These are phyloP conservation scores for Phenacoccus solenopsis DNA, from an alignment of 1,140 invertebrate species.

Conservation along the genomic window DNA sequence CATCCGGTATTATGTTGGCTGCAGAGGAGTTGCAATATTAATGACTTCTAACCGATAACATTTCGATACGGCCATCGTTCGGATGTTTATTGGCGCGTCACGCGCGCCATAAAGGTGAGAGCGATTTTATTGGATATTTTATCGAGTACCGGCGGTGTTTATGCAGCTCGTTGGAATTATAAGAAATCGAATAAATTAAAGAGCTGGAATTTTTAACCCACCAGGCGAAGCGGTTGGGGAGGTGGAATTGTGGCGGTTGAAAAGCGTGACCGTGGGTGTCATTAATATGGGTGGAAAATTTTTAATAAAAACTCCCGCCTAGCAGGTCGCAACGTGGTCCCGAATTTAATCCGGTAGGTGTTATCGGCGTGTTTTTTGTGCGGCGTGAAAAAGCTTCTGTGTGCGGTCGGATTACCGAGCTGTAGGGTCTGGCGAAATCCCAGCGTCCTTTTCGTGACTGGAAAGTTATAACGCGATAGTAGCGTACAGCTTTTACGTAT, in stretches of 20 bases:
- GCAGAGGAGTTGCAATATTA: background rate
- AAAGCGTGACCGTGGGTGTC: too few relatives aligned
- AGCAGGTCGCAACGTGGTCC: too few relatives aligned
- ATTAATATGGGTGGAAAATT: too few relatives aligned
- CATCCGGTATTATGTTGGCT: background rate
- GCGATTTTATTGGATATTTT: background rate
- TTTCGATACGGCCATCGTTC: background rate
- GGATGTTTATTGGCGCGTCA: background rate
- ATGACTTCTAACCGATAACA: background rate
- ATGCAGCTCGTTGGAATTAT: background rate
- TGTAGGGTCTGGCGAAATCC: too few relatives aligned
- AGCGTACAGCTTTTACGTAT: background rate
- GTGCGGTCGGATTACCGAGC: too few relatives aligned
- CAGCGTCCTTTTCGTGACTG: background rate
- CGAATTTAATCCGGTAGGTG: too few relatives aligned
- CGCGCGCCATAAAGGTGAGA: background rate
- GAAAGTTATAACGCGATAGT: background rate
- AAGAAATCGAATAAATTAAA: background rate
- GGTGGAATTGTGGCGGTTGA: too few relatives aligned
- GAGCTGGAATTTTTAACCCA: too few relatives aligned
- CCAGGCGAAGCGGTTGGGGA: too few relatives aligned
- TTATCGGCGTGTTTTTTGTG: too few relatives aligned
- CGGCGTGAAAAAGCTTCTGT: too few relatives aligned
- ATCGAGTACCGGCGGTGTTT: background rate
- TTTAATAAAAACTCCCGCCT: too few relatives aligned